Evolutionary conservation across 2,113 vertebrate genomes (phyloP).

Genomic region (Setophaga kirtlandii): DNA sequence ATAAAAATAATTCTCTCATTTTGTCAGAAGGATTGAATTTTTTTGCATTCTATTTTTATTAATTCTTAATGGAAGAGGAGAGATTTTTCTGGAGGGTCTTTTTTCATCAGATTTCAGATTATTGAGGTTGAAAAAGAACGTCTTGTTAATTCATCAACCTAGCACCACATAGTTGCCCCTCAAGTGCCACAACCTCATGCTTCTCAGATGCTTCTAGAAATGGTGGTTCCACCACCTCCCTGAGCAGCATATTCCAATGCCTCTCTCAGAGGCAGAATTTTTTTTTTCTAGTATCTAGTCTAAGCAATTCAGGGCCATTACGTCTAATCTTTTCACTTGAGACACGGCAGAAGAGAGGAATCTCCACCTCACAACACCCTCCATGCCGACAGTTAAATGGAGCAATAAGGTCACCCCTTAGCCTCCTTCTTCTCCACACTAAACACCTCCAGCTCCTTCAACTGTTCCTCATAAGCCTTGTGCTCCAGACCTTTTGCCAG

Average conservation of each 20-base stretch:
- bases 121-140: neutral
- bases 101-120: neutral
- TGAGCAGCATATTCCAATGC: neutral
- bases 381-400: neutral
- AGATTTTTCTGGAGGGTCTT: neutral
- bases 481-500: neutral
- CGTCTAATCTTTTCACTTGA: neutral
- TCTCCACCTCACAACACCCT: neutral
- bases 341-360: neutral
- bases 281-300: neutral
- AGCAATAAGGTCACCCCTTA: neutral
- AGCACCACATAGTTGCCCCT: rapidly evolving
- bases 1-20: neutral
- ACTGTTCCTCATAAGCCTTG: neutral
- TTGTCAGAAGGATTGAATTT: neutral
- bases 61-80: neutral
- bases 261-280: neutral
- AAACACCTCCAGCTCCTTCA: neutral
- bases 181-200: too few species aligned
- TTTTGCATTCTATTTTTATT: neutral
- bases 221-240: neutral
- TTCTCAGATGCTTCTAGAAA: neutral
- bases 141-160: neutral
- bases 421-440: neutral
- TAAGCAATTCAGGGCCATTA: neutral